Base-by-base conservation (phyloP, 2,113 vertebrate genomes). In the Spilogale gracilis region DNA sequence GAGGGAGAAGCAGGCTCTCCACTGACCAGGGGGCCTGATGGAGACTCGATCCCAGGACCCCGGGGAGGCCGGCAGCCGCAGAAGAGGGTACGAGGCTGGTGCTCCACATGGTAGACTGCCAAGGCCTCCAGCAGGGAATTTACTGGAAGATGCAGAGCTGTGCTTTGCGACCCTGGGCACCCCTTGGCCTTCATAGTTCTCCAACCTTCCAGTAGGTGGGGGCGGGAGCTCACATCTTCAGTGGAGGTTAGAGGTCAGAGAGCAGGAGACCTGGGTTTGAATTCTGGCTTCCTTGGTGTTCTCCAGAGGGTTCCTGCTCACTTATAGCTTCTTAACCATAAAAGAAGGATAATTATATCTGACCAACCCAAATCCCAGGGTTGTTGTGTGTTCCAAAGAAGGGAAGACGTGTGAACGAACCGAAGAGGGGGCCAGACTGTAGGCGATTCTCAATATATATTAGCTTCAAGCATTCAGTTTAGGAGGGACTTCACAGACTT, bases 341-440 rank as follows among this genome's bases (percentile, higher is more conserved):
- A 96, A 86, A n/a, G 11, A 32, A 45, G 95, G 50, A 52, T 80
- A 86, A 65, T 79, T 48, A 17, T 17, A 89, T 71, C 48, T 83
- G 25, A 23, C 65, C 21, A 30, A 32, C 21, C 52, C 25, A 50
- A 76, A 32, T 78, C 38, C 69, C 71, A 71, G 30, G 14, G 20
- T 25, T 58, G 6, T n/a, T 38, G 6, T 17, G 38, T 12, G 69
- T 23, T 48, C 82, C 60, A 25, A 21, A 88, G 82, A 60, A 73
- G 25, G 12, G 13, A 50, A 54, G 12, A 25, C 16, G 20, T 71
- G 4, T 16, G 27, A 80, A 61, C 43, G n/a, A 60, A 32, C 3
- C n/a, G 21, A 61, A 74, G 56, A 18, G 1, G 1, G 2, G 23
- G 38, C 23, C 76, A 80, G 7, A 27, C 2, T 13, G 20, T 12